Conservation (phyloP, 2,113 vertebrate genomes). For the Hyla sarda region DNA sequence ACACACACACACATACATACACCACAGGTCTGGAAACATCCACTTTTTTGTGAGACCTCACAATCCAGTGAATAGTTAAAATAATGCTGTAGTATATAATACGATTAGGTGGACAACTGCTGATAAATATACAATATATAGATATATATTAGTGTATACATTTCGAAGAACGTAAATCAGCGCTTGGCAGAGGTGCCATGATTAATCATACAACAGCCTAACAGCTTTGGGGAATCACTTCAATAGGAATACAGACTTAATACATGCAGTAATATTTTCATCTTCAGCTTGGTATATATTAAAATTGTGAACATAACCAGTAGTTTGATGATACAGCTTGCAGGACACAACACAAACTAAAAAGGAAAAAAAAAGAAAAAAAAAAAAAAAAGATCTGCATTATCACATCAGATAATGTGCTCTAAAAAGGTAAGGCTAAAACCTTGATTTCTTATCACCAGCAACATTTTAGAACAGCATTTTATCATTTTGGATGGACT, state of each 20-base stretch:
- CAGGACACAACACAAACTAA: constrained; percentile 75
- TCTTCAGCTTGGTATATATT: constrained; percentile 67
- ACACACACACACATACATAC: not conserved
- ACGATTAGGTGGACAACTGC: constrained; percentile 14
- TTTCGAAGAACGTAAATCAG: constrained; percentile 66
- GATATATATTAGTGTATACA: constrained; percentile 66
- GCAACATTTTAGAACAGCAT: constrained; percentile 75
- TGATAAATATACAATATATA: constrained; percentile 54
- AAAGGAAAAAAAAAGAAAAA: constrained; percentile 72
- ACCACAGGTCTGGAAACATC: constrained; percentile 3
- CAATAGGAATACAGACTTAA: constrained; percentile 71
- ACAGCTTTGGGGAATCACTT: constrained; percentile 62
- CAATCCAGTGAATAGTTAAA: constrained; percentile 8
- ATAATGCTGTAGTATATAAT: constrained; percentile 24
- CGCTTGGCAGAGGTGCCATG: constrained; percentile 68
- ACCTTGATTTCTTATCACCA: constrained; percentile 72
- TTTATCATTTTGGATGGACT: constrained; percentile 68
- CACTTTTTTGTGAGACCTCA: constrained; percentile 5
- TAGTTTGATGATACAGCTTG: constrained; percentile 72
- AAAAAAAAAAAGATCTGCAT: constrained; percentile 72
- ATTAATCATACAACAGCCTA: constrained; percentile 67
- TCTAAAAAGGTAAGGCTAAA: constrained; percentile 68
- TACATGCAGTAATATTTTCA: constrained; percentile 76
- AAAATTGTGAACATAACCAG: constrained; percentile 75
- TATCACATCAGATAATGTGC: constrained; percentile 73